These are phyloP conservation scores for Drosophila bocki DNA, from an alignment of 1,140 invertebrate genomes.

Conservation along the genomic window DNA sequence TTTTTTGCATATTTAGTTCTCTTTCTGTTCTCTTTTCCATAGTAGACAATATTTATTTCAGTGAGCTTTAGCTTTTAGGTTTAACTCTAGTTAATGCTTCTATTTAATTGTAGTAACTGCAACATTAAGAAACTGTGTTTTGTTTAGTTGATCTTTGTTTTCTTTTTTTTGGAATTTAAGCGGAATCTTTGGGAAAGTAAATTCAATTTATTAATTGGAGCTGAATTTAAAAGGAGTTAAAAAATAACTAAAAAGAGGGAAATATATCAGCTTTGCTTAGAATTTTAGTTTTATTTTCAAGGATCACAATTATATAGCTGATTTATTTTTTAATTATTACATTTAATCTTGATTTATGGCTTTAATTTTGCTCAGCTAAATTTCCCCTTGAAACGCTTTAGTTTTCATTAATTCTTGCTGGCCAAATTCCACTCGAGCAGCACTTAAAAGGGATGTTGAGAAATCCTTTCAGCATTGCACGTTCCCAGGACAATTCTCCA, in stretches of 20 bases:
- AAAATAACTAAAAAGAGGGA: too few relatives aligned
- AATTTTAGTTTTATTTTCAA: not conserved
- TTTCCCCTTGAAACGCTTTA: not conserved
- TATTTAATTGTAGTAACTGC: constrained; percentile 52
- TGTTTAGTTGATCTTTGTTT: constrained; percentile 34
- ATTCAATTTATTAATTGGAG: not conserved
- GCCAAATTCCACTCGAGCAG: constrained; percentile 15
- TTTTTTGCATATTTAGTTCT: constrained; percentile 56
- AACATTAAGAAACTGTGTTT: constrained; percentile 57
- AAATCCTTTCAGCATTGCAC: constrained; percentile 51
- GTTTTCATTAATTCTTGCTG: constrained; percentile 15
- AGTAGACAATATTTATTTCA: constrained; percentile 62
- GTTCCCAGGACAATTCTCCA: constrained; percentile 23
- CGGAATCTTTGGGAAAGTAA: not conserved
- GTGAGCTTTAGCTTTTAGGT: constrained; percentile 42
- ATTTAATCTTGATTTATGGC: constrained; percentile 1
- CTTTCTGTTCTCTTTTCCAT: constrained; percentile 19
- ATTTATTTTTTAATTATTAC: not conserved
- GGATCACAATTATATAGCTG: not conserved
- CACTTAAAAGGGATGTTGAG: constrained; percentile 33
- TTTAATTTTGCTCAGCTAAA: constrained; percentile 3
- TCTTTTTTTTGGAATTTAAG: not conserved
- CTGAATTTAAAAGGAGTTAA: not conserved
- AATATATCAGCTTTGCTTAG: too few relatives aligned
- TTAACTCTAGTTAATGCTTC: constrained; percentile 48